Evolutionary conservation across 1,140 invertebrate genomes (phyloP).

Genomic region (Brachionus rubens): DNA sequence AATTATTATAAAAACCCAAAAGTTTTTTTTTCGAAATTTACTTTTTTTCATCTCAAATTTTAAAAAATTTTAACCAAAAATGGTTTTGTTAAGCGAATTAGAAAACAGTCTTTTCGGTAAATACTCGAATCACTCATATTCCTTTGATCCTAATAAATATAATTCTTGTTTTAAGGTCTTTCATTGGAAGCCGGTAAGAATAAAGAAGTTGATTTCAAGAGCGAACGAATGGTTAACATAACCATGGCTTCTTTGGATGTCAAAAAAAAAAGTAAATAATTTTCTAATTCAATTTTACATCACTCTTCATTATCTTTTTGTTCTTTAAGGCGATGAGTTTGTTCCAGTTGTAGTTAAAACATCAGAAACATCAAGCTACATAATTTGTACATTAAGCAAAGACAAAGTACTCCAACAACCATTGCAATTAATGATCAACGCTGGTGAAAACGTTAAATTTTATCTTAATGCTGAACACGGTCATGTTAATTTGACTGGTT

Average conservation of each 20-base stretch:
- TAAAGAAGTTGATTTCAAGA: constrained; percentile 27
- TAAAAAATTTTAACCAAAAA: constrained; percentile 32
- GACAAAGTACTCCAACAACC: constrained; percentile 25
- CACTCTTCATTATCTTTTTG: not conserved
- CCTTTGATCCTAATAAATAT: not conserved
- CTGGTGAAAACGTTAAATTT: constrained; percentile 41
- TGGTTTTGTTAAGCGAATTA: constrained; percentile 45
- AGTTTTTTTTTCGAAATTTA: too few relatives aligned
- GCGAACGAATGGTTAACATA: constrained; percentile 33
- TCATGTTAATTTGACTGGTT: constrained; percentile 30
- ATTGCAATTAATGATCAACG: constrained; percentile 36
- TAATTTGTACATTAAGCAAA: constrained; percentile 38
- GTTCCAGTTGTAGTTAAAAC: constrained; percentile 32
- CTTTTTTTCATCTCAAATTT: too few relatives aligned
- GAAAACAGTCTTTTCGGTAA: constrained; percentile 29
- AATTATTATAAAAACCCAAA: too few relatives aligned
- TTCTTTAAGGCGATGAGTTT: constrained; percentile 13
- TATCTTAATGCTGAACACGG: not conserved
- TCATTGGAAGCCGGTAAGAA: not conserved
- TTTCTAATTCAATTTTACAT: not conserved
- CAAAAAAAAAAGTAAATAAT: constrained; percentile 17
- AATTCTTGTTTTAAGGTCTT: not conserved
- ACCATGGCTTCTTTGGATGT: constrained; percentile 34
- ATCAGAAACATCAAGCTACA: not conserved
- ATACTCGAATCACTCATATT: not conserved